Percentiles rank a stretch among this genome's conserved stretches.
Evolutionary conservation across 2,113 vertebrate species (phyloP).

Genomic region (Clinocottus analis): DNA sequence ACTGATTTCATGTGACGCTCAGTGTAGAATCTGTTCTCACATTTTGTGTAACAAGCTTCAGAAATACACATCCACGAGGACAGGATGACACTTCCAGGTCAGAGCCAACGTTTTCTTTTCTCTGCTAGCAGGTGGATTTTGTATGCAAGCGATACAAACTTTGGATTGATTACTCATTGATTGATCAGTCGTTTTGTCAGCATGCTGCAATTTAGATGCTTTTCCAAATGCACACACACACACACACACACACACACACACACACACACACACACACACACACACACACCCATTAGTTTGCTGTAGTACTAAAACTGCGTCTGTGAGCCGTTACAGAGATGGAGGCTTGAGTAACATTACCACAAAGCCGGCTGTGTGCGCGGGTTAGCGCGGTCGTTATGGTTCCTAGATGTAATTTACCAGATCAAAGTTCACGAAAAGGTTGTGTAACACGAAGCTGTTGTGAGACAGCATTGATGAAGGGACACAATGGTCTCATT

Average conservation of each 20-base stretch:
- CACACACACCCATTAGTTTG: slow-evolving; percentile 49
- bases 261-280: slow-evolving; percentile 7
- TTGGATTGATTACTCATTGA: not conserved
- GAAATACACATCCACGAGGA: slow-evolving; percentile 8
- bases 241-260: slow-evolving; percentile 11
- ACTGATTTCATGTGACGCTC: not conserved
- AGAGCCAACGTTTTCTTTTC: not conserved
- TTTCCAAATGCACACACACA: not conserved
- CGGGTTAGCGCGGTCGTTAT: slow-evolving; percentile 50
- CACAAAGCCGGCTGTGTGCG: slow-evolving; percentile 67
- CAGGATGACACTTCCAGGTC: slow-evolving; percentile 30
- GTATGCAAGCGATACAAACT: not conserved
- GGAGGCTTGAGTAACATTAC: slow-evolving; percentile 51
- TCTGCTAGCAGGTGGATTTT: not conserved
- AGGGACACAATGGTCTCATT: slow-evolving; percentile 70
- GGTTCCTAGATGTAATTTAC: slow-evolving; percentile 69
- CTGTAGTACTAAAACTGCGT: slow-evolving; percentile 36
- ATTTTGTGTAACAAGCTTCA: slow-evolving; percentile 10
- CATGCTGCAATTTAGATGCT: no score
- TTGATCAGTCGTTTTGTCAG: not conserved
- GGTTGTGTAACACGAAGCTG: slow-evolving; percentile 72
- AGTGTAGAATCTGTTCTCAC: slow-evolving; percentile 13
- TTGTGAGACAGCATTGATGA: slow-evolving; percentile 56
- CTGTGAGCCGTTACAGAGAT: slow-evolving; percentile 42
- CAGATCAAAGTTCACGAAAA: slow-evolving; percentile 67